A percentile compares a stretch with the other conserved stretches of the same genome.
Evolutionary conservation across 2,797 vertebrate species (phyloP).

Genomic region (Girardinus metallicus): DNA sequence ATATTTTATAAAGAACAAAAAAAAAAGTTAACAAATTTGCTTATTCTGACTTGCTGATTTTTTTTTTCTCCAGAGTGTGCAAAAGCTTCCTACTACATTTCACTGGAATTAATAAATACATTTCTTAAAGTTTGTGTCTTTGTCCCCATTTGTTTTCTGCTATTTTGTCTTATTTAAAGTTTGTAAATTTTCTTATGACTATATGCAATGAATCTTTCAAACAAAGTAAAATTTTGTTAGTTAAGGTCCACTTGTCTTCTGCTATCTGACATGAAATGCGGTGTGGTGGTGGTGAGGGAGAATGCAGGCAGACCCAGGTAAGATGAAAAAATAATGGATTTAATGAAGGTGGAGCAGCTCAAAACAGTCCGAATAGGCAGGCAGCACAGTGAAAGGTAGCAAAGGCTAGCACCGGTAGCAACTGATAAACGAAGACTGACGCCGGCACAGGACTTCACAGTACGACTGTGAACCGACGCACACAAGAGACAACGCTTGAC

Average conservation of each 20-base stretch:
- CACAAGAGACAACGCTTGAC: no score
- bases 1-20: not conserved
- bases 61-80: not conserved
- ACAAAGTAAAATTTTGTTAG: constrained; percentile 18
- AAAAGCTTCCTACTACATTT: not conserved
- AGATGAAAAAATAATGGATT: no score
- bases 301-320: no score
- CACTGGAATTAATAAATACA: not conserved
- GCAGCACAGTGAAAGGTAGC: no score
- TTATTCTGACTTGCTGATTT: not conserved
- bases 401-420: no score
- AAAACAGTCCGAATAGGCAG: no score
- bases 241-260: constrained; percentile 53
- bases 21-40: not conserved
- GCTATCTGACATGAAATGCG: no score
- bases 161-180: not conserved
- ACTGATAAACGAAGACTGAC: no score
- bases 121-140: not conserved
- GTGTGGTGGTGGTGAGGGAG: no score
- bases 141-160: not conserved
- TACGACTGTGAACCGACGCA: no score
- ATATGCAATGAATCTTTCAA: not conserved
- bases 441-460: no score
- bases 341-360: no score
- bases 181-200: not conserved